Percentiles rank a stretch among this genome's conserved stretches.
phyloP scores from a whole-genome alignment of 2,888 invertebrate species.

The Syrphus vitripennis region DNA sequence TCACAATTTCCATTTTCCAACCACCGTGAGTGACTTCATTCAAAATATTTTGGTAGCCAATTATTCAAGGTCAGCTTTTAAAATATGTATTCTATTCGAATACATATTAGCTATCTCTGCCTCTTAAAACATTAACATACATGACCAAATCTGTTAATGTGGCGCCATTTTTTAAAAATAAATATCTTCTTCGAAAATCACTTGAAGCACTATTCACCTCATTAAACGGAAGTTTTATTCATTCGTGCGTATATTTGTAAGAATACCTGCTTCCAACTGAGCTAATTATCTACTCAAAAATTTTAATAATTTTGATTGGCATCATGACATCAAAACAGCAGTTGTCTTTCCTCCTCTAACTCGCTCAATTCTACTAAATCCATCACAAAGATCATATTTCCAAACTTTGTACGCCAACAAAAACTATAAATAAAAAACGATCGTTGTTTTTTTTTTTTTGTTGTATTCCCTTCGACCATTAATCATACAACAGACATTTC shows the following conservation, averaged over 20 bases:
- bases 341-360: neutral
- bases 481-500: constrained; percentile 66
- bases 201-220: constrained; percentile 8
- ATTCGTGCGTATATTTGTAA: neutral
- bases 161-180: neutral
- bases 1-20: too few relatives aligned
- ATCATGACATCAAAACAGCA: constrained; percentile 56
- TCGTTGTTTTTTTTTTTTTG: constrained; percentile 21
- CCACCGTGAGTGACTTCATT: too few relatives aligned
- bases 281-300: constrained; percentile 63
- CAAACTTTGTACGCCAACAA: neutral
- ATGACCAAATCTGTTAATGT: constrained; percentile 6
- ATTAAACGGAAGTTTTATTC: constrained; percentile 30
- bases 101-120: neutral
- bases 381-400: constrained; percentile 46
- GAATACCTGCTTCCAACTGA: constrained; percentile 44
- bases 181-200: neutral
- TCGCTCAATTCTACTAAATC: neutral
- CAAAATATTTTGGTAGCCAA: too few relatives aligned
- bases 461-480: constrained; percentile 37
- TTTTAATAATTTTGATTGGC: constrained; percentile 51
- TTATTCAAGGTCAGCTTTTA: neutral
- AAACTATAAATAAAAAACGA: constrained; percentile 20
- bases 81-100: neutral
- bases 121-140: neutral